A percentile compares a stretch with the other conserved stretches of the same genome.
Conservation (phyloP, 2,888 invertebrate genomes). For the Brachyopa scutellaris region DNA sequence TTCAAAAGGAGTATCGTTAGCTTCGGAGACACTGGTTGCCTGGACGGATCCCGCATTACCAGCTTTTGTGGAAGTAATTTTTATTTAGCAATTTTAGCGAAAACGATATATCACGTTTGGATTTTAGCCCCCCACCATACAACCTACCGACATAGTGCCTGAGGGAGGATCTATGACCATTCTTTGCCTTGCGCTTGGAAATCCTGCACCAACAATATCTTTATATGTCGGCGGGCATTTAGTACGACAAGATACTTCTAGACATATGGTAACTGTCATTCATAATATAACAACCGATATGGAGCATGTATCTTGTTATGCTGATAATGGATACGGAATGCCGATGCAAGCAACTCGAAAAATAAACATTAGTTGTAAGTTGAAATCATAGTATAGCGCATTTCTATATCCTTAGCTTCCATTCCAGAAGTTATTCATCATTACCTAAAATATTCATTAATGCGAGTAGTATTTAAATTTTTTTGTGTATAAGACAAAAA, state of each 20-base stretch:
- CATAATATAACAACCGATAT: slow-evolving; percentile 92
- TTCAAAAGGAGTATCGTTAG: slow-evolving; percentile 87
- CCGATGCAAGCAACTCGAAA: slow-evolving; percentile 92
- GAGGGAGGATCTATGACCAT: slow-evolving; percentile 94
- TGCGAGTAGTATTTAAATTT: too few species aligned
- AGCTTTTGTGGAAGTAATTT: slow-evolving; percentile 90
- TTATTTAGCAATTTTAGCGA: background rate
- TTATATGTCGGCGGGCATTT: slow-evolving; percentile 88
- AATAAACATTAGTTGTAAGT: slow-evolving; percentile 92
- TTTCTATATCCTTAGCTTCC: too few species aligned
- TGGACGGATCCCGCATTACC: slow-evolving; percentile 95
- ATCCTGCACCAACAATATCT: slow-evolving; percentile 92
- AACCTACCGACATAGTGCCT: slow-evolving; percentile 91
- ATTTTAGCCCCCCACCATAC: slow-evolving; percentile 89
- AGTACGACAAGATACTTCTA: slow-evolving; percentile 91
- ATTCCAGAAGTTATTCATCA: too few species aligned
- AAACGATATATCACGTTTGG: background rate
- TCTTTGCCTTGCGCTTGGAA: slow-evolving; percentile 92
- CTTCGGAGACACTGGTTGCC: slow-evolving; percentile 91
- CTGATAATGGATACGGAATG: slow-evolving; percentile 93
- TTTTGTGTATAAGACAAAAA: too few species aligned
- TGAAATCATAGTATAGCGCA: too few species aligned
- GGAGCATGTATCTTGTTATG: slow-evolving; percentile 93
- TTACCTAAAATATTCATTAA: too few species aligned
- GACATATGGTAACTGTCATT: slow-evolving; percentile 93